These are phyloP conservation scores for Aulostomus chinensis DNA, from an alignment of 2,797 vertebrate genomes.

Conservation along the genomic window DNA sequence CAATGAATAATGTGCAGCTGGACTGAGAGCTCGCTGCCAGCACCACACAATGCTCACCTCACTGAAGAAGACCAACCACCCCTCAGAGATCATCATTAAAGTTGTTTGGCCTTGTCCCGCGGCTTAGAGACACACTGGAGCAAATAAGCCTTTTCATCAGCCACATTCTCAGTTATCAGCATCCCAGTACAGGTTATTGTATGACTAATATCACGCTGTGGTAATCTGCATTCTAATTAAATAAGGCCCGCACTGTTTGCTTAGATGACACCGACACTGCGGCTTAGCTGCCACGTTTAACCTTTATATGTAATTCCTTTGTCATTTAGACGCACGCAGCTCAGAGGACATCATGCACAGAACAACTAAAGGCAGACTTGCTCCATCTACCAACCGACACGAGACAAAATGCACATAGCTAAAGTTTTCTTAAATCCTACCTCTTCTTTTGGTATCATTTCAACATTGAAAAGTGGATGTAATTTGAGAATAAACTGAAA, in stretches of 20 bases:
- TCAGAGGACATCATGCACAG: not conserved
- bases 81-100: constrained; percentile 60
- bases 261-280: constrained; percentile 42
- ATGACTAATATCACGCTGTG: constrained; percentile 13
- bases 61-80: constrained; percentile 24
- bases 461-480: too few relatives aligned
- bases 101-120: constrained; percentile 39
- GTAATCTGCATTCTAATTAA: constrained; percentile 52
- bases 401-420: too few relatives aligned
- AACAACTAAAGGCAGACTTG: not conserved
- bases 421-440: too few relatives aligned
- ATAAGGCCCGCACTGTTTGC: constrained; percentile 43
- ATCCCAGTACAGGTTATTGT: not conserved
- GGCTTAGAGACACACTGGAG: constrained; percentile 53
- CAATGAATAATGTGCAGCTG: constrained; percentile 64
- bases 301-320: constrained; percentile 50
- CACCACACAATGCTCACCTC: constrained; percentile 41
- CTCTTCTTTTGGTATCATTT: too few relatives aligned
- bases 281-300: constrained; percentile 50
- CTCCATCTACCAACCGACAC: not conserved
- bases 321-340: constrained; percentile 32
- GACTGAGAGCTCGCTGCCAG: constrained; percentile 36
- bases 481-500: too few relatives aligned
- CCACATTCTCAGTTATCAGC: constrained; percentile 26
- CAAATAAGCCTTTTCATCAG: constrained; percentile 57